Evolutionary conservation across 2,888 invertebrate species (phyloP), one percentile per base, ranked within the genome.

Genomic region (Neocrepidodera transversa): DNA sequence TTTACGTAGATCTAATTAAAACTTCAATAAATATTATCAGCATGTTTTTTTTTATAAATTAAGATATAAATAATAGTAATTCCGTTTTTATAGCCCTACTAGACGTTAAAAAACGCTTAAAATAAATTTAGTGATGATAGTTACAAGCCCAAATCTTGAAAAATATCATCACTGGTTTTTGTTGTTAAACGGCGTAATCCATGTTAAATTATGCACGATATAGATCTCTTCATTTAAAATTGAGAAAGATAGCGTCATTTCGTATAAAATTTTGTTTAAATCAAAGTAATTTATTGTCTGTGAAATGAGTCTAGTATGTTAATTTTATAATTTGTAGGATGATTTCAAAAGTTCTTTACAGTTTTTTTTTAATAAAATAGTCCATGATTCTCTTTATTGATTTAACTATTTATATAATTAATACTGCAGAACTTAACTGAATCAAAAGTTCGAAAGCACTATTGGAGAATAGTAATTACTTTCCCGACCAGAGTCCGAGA

Each of bases 31-130:
- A 28, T 28, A 28, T 28, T 28, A 10, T 40, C 10, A 2, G 18
- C 8, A 40, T 16, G 16, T 10, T 40, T 40, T 40, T 18, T 40
- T 40, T n/a, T n/a, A n/a, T 40, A 13, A 40, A 40, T 40, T 40
- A 40, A 40, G 40, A 40, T 40, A 40, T 40, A 40, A 40, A 40
- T 40, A 40, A 40, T 13, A 16, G 16, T 40, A 10, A 40, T 16
- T 8, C 18, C 17, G 16, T 10, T 40, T 40, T 40, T 40, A 40
- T 40, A 13, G 40, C 2, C 8, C 40, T n/a, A 40, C 16, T 40
- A 40, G 16, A 40, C 6, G 40, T 40, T 40, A 40, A 28, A 8
- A 28, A 40, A 40, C 6, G 17, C 16, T 40, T 2, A n/a, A 18
- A 18, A 40, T 40, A 40, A 40, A 40, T 40, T 36, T 40, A 40